These are phyloP conservation scores for Carpatolechia fugitivella DNA, from an alignment of 2,888 invertebrate genomes.

Conservation along the genomic window DNA sequence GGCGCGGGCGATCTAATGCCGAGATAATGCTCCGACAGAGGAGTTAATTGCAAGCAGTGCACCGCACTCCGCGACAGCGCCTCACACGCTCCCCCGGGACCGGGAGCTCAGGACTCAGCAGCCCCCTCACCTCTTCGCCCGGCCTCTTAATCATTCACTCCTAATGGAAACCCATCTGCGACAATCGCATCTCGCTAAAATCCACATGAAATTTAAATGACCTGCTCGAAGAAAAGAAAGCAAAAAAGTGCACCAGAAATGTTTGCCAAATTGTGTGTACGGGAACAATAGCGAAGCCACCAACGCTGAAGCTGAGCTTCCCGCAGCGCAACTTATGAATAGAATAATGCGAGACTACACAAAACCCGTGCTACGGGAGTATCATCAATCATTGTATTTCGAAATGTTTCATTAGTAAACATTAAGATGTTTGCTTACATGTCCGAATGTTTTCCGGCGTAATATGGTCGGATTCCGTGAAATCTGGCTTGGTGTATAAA, in stretches of 20 bases:
- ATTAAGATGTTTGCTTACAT: conserved; percentile 80
- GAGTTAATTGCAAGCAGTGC: conserved; percentile 74
- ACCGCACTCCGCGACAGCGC: conserved; percentile 58
- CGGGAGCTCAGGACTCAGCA: conserved; percentile 9
- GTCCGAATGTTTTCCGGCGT: conserved; percentile 65
- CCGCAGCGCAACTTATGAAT: conserved; percentile 72
- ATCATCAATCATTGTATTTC: conserved; percentile 75
- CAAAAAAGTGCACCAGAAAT: conserved; percentile 56
- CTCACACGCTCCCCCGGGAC: conserved; percentile 48
- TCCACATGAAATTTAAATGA: conserved; percentile 74
- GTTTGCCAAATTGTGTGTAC: conserved; percentile 64
- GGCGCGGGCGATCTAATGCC: conserved; percentile 48
- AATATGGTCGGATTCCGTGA: conserved; percentile 67
- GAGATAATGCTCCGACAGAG: conserved; percentile 66
- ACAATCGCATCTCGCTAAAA: conserved; percentile 47
- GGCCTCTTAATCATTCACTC: conserved; percentile 72
- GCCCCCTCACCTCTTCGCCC: conserved; percentile 34
- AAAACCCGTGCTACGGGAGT: conserved; percentile 62
- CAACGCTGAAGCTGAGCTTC: conserved; percentile 64
- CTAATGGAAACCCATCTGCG: conserved; percentile 67
- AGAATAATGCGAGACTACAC: conserved; percentile 68
- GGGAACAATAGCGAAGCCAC: conserved; percentile 69
- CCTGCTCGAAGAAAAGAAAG: conserved; percentile 47
- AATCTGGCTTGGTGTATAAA: conserved; percentile 59
- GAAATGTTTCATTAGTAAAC: conserved; percentile 79